Percentiles rank a stretch among this genome's conserved stretches.
These are phyloP conservation scores for Apodemus speciosus DNA, from an alignment of 2,113 vertebrate species.

Conservation along the genomic window DNA sequence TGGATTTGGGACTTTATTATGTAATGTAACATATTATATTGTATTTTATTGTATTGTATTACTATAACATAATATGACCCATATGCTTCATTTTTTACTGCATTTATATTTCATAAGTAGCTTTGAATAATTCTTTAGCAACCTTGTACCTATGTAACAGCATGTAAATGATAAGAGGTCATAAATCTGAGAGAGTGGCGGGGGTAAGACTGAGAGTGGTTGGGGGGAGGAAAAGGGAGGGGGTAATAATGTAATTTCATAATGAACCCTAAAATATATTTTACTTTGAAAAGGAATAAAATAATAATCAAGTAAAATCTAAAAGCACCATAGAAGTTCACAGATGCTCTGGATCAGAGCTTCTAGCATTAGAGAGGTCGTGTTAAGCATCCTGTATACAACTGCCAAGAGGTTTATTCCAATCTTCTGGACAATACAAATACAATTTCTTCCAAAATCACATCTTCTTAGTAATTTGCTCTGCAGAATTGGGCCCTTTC, in stretches of 20 bases:
- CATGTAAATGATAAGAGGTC: background rate
- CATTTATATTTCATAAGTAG: background rate
- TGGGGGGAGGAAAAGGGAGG: too few relatives aligned
- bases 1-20: background rate
- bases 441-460: constrained; percentile 43
- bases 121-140: background rate
- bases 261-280: background rate
- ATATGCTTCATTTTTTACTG: background rate
- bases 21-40: background rate
- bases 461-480: constrained; percentile 41
- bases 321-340: background rate
- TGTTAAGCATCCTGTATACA: background rate
- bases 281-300: background rate
- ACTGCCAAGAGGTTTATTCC: background rate
- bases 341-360: background rate
- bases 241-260: background rate
- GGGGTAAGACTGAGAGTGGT: too few relatives aligned
- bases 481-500: background rate
- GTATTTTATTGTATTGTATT: background rate
- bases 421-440: constrained; percentile 42
- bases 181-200: background rate
- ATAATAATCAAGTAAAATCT: background rate
- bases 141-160: background rate
- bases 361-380: background rate
- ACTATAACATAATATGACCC: background rate